Evolutionary conservation across 1,140 invertebrate genomes (phyloP).

Genomic region (Ceratosolen fusciceps): DNA sequence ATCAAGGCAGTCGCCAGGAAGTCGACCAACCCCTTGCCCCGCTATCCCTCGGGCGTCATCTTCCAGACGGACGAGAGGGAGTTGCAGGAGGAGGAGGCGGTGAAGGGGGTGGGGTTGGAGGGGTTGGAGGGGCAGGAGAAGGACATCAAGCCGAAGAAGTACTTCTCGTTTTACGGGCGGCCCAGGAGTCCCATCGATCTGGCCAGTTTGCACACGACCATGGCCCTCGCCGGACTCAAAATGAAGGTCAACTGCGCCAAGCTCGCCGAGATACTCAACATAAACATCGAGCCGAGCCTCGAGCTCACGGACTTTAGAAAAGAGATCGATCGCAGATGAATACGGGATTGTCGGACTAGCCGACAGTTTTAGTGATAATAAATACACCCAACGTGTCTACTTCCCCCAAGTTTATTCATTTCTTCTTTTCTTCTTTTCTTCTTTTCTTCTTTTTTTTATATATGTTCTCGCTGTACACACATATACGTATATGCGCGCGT

Average conservation of each 20-base stretch:
- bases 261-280: conserved; percentile 61
- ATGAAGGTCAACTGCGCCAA: conserved; percentile 64
- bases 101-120: not conserved
- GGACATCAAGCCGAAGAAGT: not conserved
- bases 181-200: conserved; percentile 56
- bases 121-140: not conserved
- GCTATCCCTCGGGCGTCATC: conserved; percentile 51
- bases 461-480: not conserved
- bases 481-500: not conserved
- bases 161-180: conserved; percentile 62
- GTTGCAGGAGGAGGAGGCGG: too few species aligned
- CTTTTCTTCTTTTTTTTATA: not conserved
- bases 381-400: not conserved
- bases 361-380: conserved; percentile 13
- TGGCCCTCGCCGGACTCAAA: conserved; percentile 60
- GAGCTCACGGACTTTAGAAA: conserved; percentile 35
- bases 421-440: not conserved
- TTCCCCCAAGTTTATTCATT: not conserved
- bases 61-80: conserved; percentile 35
- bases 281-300: conserved; percentile 57
- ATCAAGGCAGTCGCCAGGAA: conserved; percentile 65
- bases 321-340: conserved; percentile 9
- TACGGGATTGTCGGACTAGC: not conserved
- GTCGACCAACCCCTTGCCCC: conserved; percentile 62
- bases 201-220: conserved; percentile 58